Evolutionary conservation across 2,888 invertebrate species (phyloP).

Genomic region (Chymomyza procnemis): DNA sequence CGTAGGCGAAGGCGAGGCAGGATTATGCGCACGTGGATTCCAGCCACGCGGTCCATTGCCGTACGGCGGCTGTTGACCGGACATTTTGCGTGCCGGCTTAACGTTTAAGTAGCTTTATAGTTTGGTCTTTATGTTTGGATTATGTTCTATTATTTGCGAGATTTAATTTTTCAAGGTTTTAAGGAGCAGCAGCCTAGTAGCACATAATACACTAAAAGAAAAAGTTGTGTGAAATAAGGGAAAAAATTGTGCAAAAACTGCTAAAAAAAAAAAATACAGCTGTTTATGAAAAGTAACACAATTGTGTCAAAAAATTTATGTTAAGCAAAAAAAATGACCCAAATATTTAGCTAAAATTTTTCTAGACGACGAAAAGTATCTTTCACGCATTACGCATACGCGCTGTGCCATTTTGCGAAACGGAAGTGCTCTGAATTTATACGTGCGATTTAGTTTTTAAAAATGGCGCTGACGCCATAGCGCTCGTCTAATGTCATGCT

Average conservation of each 20-base stretch:
- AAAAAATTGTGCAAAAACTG: background rate
- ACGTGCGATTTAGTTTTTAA: constrained; percentile 36
- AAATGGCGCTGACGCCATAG: constrained; percentile 71
- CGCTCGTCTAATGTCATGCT: background rate
- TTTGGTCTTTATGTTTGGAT: constrained; percentile 6
- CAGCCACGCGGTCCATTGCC: constrained; percentile 77
- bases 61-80: constrained; percentile 75
- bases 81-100: constrained; percentile 61
- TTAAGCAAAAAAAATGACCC: constrained; percentile 67
- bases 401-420: constrained; percentile 47
- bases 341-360: constrained; percentile 32
- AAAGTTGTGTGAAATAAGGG: too few relatives aligned
- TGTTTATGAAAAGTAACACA: constrained; percentile 30
- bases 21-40: constrained; percentile 75
- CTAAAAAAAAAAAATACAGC: background rate
- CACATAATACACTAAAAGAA: constrained; percentile 53
- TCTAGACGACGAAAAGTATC: background rate
- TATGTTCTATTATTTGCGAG: constrained; percentile 3
- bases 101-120: constrained; percentile 22
- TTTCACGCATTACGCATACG: constrained; percentile 3
- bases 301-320: constrained; percentile 53
- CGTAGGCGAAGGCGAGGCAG: constrained; percentile 80
- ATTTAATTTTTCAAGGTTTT: background rate
- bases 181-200: background rate
- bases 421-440: constrained; percentile 59